Conservation (phyloP, 2,113 vertebrate genomes). For the Coryphaenoides rupestris region DNA sequence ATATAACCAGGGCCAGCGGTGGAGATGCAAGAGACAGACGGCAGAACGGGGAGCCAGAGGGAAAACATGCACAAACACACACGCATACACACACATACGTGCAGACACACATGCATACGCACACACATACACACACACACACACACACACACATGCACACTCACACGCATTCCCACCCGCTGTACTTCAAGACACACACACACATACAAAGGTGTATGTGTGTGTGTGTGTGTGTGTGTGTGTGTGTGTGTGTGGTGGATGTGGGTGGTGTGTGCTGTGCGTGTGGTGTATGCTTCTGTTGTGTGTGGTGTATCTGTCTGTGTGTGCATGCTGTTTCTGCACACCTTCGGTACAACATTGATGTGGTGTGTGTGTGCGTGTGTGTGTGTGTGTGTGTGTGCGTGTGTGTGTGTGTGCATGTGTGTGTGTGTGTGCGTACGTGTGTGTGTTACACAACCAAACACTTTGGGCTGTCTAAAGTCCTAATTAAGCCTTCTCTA, state of each 20-base stretch:
- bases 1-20: no score
- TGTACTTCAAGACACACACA: no score
- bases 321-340: not conserved
- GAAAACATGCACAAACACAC: not conserved
- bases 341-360: not conserved
- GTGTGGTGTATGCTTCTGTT: no score
- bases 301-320: no score
- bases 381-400: not conserved
- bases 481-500: constrained; percentile 38
- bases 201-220: no score
- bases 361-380: not conserved
- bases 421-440: not conserved
- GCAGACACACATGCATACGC: no score
- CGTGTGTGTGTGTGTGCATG: not conserved
- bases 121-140: constrained; percentile 1
- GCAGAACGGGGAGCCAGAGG: not conserved
- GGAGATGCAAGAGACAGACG: no score
- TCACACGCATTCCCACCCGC: not conserved
- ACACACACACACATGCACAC: not conserved
- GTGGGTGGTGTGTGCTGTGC: no score
- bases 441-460: constrained; percentile 10
- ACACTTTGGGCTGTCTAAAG: constrained; percentile 11
- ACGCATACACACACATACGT: no score
- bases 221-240: no score
- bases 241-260: no score